A percentile compares a stretch with the other conserved stretches of the same genome.
These are phyloP conservation scores for Petrocephalus sullivani DNA, from an alignment of 2,797 vertebrate genomes.

Conservation along the genomic window DNA sequence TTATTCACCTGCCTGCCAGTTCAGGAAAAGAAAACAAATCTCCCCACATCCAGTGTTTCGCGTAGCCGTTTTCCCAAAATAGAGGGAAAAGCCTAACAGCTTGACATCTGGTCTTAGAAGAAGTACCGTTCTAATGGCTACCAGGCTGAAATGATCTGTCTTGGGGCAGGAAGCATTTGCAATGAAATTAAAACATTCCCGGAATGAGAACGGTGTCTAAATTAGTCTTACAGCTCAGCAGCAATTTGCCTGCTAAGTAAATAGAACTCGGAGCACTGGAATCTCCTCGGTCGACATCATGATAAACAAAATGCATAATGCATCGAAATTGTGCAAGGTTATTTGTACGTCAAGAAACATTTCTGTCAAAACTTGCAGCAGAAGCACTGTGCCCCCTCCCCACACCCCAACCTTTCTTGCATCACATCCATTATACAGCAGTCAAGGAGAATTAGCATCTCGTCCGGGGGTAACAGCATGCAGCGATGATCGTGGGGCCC, in stretches of 20 bases:
- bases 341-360: slow-evolving; percentile 10
- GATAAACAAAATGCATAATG: neutral
- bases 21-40: neutral
- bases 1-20: neutral
- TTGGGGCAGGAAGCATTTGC: neutral
- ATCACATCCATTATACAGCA: slow-evolving; percentile 8
- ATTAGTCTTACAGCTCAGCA: neutral
- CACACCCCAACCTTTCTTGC: neutral
- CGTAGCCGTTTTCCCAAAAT: neutral
- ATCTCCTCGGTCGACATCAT: neutral
- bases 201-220: neutral
- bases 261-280: neutral
- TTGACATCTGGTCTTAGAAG: slow-evolving; percentile 10
- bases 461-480: slow-evolving; percentile 21
- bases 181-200: neutral
- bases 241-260: neutral
- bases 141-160: neutral
- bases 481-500: neutral
- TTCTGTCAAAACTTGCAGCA: slow-evolving; percentile 12
- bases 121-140: neutral
- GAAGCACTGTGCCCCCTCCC: neutral
- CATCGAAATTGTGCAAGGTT: neutral
- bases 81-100: neutral
- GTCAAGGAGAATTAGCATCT: slow-evolving; percentile 31
- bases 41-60: neutral